Evolutionary conservation across 92 coral and sea anemone genomes (phyloP).

Genomic region (Chrysogorgia sp.): DNA sequence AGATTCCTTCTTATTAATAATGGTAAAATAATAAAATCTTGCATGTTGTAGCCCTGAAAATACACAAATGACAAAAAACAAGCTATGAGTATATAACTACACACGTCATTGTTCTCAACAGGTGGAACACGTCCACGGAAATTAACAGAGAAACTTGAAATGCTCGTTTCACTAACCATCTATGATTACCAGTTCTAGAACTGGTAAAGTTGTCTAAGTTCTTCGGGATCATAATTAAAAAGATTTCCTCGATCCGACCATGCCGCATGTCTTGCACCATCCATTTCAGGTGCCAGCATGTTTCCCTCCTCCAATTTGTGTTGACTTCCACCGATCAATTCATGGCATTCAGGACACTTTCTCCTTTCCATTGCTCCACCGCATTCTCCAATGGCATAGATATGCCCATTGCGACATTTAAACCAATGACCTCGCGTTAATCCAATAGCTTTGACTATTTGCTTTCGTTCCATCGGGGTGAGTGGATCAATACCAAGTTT

Average conservation of each 20-base stretch:
- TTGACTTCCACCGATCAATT: conserved; percentile 72
- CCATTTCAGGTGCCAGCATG: conserved; percentile 84
- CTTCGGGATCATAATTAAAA: conserved; percentile 59
- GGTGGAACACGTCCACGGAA: no score
- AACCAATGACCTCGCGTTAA: conserved; percentile 78
- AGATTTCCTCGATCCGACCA: conserved; percentile 94
- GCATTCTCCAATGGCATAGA: conserved; percentile 76
- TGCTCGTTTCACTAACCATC: no score
- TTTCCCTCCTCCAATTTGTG: conserved; percentile 70
- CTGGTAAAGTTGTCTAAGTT: conserved; percentile 4
- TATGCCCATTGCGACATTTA: conserved; percentile 80
- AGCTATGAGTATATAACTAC: no score
- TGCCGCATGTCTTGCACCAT: conserved; percentile 71
- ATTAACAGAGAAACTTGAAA: no score
- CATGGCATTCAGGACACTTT: conserved; percentile 75
- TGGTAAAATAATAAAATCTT: no score
- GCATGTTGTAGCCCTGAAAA: no score
- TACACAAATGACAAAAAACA: no score
- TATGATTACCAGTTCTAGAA: no score
- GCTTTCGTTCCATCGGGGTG: conserved; percentile 60
- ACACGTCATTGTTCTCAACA: no score
- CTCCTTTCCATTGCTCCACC: conserved; percentile 85
- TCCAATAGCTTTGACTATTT: conserved; percentile 70
- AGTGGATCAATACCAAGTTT: conserved; percentile 44
- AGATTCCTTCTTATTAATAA: no score